phyloP scores from a whole-genome alignment of 2,797 vertebrate species.

The Tiaroga cobitis region DNA sequence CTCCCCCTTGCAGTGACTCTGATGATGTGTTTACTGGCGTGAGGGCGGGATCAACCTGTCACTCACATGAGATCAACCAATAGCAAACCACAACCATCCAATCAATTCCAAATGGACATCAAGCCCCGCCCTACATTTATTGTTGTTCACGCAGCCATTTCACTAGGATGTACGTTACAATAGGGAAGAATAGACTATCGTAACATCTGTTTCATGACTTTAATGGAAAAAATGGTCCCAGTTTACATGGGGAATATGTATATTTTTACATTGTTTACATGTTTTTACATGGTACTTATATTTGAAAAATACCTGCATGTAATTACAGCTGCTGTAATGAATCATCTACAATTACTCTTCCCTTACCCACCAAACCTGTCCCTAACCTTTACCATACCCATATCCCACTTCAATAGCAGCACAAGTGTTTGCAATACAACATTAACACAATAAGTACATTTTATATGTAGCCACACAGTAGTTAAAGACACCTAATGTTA shows the following conservation, averaged over 20 bases:
- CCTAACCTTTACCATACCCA: too few relatives aligned
- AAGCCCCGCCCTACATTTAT: neutral
- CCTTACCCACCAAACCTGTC: neutral
- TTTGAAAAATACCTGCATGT: neutral
- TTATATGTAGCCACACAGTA: neutral
- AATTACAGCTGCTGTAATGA: neutral
- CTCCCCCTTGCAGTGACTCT: neutral
- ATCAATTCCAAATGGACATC: neutral
- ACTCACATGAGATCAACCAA: neutral
- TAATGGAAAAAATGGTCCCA: neutral
- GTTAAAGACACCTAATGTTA: neutral
- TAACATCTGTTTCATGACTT: neutral
- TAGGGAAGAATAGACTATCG: neutral
- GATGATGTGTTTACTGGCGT: neutral
- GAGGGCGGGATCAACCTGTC: neutral
- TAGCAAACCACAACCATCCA: neutral
- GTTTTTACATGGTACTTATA: neutral
- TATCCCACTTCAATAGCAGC: neutral
- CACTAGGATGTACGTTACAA: neutral
- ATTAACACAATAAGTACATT: neutral
- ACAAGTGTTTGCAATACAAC: neutral
- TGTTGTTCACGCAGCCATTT: neutral
- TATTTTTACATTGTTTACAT: neutral
- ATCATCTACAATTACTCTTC: neutral
- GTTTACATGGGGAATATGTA: neutral